These are phyloP conservation scores for Pseudomyrmex concolor DNA, from an alignment of 1,140 invertebrate genomes.

Conservation along the genomic window DNA sequence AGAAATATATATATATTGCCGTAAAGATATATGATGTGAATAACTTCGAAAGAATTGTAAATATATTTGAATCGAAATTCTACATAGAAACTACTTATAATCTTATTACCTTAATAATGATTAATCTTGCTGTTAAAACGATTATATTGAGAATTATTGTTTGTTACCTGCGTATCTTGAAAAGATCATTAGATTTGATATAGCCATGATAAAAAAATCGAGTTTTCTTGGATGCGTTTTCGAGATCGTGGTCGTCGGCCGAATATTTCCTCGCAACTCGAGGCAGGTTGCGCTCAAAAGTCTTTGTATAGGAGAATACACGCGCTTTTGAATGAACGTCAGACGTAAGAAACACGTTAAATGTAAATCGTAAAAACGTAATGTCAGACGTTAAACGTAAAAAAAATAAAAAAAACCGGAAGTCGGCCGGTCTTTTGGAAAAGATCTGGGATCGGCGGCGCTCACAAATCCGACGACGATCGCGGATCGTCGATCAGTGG, in stretches of 20 bases:
- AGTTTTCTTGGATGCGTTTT: slow-evolving; percentile 1
- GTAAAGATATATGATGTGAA: neutral
- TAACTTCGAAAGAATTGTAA: neutral
- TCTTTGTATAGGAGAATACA: slow-evolving; percentile 13
- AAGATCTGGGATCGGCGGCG: slow-evolving; percentile 5
- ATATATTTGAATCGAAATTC: neutral
- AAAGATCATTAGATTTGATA: slow-evolving; percentile 15
- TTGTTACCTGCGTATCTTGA: slow-evolving; percentile 16
- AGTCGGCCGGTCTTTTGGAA: neutral
- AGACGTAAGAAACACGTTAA: neutral
- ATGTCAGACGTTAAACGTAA: slow-evolving; percentile 13
- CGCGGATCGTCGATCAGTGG: slow-evolving; percentile 8
- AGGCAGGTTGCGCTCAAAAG: slow-evolving; percentile 30
- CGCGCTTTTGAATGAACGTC: slow-evolving; percentile 10
- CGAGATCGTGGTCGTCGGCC: slow-evolving; percentile 37
- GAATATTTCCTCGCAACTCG: slow-evolving; percentile 31
- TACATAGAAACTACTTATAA: no score
- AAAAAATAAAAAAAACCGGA: neutral
- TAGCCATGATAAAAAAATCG: slow-evolving; percentile 18
- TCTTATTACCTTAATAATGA: no score
- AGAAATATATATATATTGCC: neutral
- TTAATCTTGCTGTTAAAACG: no score
- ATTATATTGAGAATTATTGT: neutral
- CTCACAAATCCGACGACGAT: slow-evolving; percentile 32
- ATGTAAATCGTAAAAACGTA: neutral